phyloP scores from a whole-genome alignment of 2,888 invertebrate genomes.

The Thereva nobilitata region DNA sequence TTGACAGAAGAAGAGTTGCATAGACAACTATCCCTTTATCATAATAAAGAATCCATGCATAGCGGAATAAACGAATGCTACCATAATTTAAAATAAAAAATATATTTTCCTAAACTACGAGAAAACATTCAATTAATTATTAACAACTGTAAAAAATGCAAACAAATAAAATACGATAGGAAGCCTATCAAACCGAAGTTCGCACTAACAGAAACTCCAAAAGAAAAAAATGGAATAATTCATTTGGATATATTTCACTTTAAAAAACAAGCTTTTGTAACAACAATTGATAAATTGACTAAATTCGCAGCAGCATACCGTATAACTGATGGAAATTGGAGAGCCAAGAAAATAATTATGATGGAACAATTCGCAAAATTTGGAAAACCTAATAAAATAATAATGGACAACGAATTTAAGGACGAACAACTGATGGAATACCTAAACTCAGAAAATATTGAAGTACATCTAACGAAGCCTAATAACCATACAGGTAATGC shows the following conservation, averaged over 20 bases:
- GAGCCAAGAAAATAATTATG: too few species aligned
- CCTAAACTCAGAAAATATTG: too few species aligned
- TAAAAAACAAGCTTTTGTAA: too few species aligned
- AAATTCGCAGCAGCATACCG: too few species aligned
- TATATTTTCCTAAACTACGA: conserved; percentile 9
- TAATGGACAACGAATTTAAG: too few species aligned
- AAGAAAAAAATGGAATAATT: neutral
- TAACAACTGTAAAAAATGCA: conserved; percentile 2
- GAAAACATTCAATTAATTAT: conserved; percentile 8
- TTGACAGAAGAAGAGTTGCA: too few species aligned
- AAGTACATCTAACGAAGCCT: conserved; percentile 2
- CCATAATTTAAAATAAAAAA: conserved; percentile 19
- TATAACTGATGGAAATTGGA: too few species aligned
- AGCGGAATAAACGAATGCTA: conserved; percentile 34
- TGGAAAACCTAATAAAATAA: too few species aligned
- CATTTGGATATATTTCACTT: conserved; percentile 20
- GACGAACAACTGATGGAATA: too few species aligned
- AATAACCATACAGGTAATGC: conserved; percentile 14
- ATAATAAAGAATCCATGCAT: conserved; percentile 28
- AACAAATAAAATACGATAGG: conserved; percentile 15
- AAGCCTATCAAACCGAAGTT: conserved; percentile 18
- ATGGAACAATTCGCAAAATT: too few species aligned
- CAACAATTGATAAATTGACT: too few species aligned
- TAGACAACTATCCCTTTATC: too few species aligned
- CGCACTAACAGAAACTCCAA: conserved; percentile 11